Conservation (phyloP, 92 coral and sea anemone species). For the Porites rus region DNA sequence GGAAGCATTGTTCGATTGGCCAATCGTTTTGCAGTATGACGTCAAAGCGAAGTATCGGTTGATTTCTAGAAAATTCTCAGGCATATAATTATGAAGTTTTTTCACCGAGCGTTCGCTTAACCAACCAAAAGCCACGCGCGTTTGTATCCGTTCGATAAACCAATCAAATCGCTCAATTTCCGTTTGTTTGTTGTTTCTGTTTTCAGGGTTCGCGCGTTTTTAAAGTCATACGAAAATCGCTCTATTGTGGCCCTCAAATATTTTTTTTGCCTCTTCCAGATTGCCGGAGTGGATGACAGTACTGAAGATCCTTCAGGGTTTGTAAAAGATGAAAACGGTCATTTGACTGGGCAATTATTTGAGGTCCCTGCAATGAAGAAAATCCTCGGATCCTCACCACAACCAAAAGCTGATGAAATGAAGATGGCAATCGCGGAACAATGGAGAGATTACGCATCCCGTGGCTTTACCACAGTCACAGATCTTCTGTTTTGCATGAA, state of each 20-base stretch:
- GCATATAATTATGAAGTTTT: no score
- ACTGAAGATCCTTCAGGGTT: slow-evolving; percentile 43
- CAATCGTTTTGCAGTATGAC: no score
- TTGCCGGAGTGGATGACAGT: slow-evolving; percentile 41
- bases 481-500: slow-evolving; percentile 41
- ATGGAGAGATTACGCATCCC: slow-evolving; percentile 53
- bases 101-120: no score
- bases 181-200: no score
- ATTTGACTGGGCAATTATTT: slow-evolving; percentile 70
- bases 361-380: slow-evolving; percentile 29
- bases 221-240: no score
- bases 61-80: no score
- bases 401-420: slow-evolving; percentile 14
- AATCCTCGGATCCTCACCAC: slow-evolving; percentile 23
- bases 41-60: no score
- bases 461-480: slow-evolving; percentile 71
- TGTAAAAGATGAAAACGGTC: slow-evolving; percentile 41
- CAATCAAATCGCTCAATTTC: no score
- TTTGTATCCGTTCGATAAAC: no score
- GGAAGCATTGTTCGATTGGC: no score
- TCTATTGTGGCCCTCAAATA: not conserved
- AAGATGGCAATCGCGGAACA: slow-evolving; percentile 39
- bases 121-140: no score
- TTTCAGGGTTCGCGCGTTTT: no score
- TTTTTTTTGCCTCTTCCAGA: not conserved